phyloP scores from a whole-genome alignment of 2,113 vertebrate species.

The Phaetusa simplex region DNA sequence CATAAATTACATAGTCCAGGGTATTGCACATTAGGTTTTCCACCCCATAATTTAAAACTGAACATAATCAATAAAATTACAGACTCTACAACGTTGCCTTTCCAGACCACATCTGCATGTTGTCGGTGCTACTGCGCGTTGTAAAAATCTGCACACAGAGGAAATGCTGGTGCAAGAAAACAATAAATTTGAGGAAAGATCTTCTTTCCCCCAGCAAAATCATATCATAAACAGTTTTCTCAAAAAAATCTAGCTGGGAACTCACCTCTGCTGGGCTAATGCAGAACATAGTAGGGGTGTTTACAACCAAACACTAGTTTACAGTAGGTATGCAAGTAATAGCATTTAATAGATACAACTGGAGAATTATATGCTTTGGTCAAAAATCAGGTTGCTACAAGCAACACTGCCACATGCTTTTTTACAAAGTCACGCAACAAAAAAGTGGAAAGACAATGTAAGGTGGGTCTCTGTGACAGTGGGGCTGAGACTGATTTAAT shows the following conservation, averaged over 20 bases:
- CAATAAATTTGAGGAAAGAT: not conserved
- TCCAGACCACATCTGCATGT: not conserved
- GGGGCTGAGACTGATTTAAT: not conserved
- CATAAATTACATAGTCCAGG: not conserved
- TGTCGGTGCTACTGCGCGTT: not conserved
- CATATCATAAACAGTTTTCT: not conserved
- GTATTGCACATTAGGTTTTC: not conserved
- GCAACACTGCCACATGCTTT: not conserved
- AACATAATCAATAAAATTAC: constrained; percentile 37
- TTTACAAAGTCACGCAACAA: not conserved
- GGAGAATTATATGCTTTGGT: not conserved
- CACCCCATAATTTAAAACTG: constrained; percentile 13
- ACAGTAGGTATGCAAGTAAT: not conserved
- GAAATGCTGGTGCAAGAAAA: not conserved
- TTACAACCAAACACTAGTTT: not conserved
- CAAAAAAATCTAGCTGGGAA: not conserved
- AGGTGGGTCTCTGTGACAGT: not conserved
- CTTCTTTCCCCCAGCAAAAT: not conserved
- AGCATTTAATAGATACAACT: not conserved
- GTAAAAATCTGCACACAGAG: not conserved
- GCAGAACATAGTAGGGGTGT: not conserved
- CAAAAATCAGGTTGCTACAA: not conserved
- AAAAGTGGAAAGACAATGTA: not conserved
- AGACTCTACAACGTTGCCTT: not conserved
- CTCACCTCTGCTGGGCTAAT: not conserved